Base-by-base conservation (phyloP, 2,797 vertebrate species). In the Microctenopoma steveboyesi region DNA sequence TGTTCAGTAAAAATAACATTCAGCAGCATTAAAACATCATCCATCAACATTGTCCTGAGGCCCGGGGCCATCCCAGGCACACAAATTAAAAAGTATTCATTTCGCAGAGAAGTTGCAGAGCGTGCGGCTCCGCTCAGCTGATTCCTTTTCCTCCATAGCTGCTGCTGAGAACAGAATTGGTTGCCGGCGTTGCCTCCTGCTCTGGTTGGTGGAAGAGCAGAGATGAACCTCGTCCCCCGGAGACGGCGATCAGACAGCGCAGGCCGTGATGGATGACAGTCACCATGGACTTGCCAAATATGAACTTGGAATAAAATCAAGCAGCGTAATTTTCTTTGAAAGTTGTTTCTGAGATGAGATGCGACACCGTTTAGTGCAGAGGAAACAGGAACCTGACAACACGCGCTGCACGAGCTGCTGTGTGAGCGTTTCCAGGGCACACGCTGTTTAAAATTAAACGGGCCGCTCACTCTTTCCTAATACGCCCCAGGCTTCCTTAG, bases 1-100 rank as follows among this genome's bases (percentile, higher is more conserved):
- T 95, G 96, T 96, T 98, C 96, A 94, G 96, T 97, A 97, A 96
- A 97, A 98, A 97, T 97, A 98, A 97, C 97, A 98, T 97, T 98
- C 95, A 87, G 96, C 95, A 95, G 96, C 96, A 98, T 99, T 98
- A 98, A 98, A 98, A 98, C 95, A 95, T 96, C 97, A 98, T 98
- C 97, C 96, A 98, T 99, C 97, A 98, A 95, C 95, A 95, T 95
- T 94, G 96, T 96, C 95, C 95, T 85, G 92, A 93, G 94, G 95
- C 91, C 91, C 82, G 85, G 85, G 94, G 82, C 92, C 93, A 89
- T 94, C 94, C 93, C 94, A 93, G 93, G 90, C 93, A 79, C 84
- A 95, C 89, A 96, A 97, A 98, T 98, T 97, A 97, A 97, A 94
- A 96, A 96, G 93, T 95, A 95, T 97, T 97, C 95, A 96, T 98